Evolutionary conservation across 1,140 invertebrate species (phyloP), one percentile per base, ranked within the genome.

Genomic region (Gonatopus flavifemur): DNA sequence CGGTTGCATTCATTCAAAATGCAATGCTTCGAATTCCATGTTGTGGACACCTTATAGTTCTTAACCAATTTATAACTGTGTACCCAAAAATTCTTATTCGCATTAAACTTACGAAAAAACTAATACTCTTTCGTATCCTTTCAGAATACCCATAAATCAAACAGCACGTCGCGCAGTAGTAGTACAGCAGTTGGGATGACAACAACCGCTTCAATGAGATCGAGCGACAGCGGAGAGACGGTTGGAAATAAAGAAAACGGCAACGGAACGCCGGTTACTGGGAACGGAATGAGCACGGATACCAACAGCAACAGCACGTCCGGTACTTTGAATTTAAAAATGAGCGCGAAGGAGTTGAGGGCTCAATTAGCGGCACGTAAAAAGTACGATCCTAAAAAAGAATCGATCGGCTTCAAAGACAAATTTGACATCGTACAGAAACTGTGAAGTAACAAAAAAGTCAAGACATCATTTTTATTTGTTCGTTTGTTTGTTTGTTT

Each of bases 341-440:
- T 93, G 88, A 92, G 90, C 45, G 92, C 87, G 13, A 90, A 90
- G 30, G 90, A 95, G 72, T 84, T 94, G 78, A 80, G 92, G 18
- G 90, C 89, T n/a, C 85, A 89, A 55, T 75, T 94, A 40, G 88
- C 90, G 8, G 84, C 86, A 22, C 88, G 86, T 64, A 93, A 93
- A 72, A 93, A 92, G 74, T 86, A 88, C 68, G 91, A 94, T 69
- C 90, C 91, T 3, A 94, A 93, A 72, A 93, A 90, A 71, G 88
- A 91, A 59, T 84, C 85, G 18, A 87, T 95, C 74, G 91, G 93
- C 76, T 86, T 94, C 64, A 89, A 89, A 72, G 89, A 91, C 80
- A 95, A 94, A 79, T 93, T 92, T 68, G 90, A 94, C 68, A 94
- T 94, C 67, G 89, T 95, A 54, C 91, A 95, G 74, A 92, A 93